Evolutionary conservation across 2,888 invertebrate genomes (phyloP), one percentile per base, ranked within the genome.

Genomic region (Campopleginae sp.): DNA sequence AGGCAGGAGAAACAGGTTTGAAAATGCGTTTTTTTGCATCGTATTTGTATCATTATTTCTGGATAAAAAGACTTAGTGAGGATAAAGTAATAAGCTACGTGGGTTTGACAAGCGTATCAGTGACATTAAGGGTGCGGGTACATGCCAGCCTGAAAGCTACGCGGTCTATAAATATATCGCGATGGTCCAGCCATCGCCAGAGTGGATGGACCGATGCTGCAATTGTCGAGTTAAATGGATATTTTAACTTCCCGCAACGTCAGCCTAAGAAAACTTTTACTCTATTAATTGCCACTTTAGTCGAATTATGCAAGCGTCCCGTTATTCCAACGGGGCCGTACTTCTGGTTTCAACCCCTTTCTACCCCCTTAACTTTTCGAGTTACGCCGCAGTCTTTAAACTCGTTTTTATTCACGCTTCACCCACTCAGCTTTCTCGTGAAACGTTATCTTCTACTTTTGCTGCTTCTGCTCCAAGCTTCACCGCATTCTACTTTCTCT

Each of bases 211-310:
- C 82, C 82, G 85, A 85, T 85, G 71, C 79, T 79, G 82, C 85
- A 82, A 85, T 85, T 85, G 85, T 85, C 85, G 85, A 85, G 85
- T 85, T 85, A 85, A 85, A 85, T 85, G 85, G 85, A 85, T 85
- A 85, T 85, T 85, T 85, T 80, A 85, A 82, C 85, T 85, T 82
- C 76, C 76, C 82, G 85, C 85, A 79, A 82, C 85, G 85, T 85
- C 85, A 85, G 85, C 85, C 82, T 82, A 82, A 85, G 85, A 82
- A 85, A 85, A 85, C 85, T 85, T 85, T 82, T 76, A 85, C 82
- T 85, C 78, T 82, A 82, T 85, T 85, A 85, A 85, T 85, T 85
- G 85, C 85, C 85, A 85, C 85, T 85, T 85, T 82, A 85, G 78
- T 76, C 85, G 85, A 82, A 85, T 85, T 85, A 85, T 85, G 82